Evolutionary conservation across 2,797 vertebrate species (phyloP).

Genomic region (Anolis apletophallus): DNA sequence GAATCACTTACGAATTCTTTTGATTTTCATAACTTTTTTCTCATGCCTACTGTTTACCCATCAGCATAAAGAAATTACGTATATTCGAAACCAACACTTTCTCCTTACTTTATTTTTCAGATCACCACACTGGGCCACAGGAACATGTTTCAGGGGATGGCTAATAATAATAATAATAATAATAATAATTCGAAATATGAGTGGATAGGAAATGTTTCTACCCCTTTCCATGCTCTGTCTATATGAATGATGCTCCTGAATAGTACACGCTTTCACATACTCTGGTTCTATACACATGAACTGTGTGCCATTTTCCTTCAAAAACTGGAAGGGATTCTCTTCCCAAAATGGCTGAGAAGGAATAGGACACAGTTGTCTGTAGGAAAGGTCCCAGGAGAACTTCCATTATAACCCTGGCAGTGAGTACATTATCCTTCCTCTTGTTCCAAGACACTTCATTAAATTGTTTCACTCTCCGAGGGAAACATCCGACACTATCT

Average conservation of each 20-base stretch:
- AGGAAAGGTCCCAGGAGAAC: neutral
- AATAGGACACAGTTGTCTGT: neutral
- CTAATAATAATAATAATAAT: too few relatives aligned
- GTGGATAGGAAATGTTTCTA: neutral
- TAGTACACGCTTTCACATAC: too few relatives aligned
- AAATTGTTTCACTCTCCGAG: constrained; percentile 9
- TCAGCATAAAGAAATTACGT: too few relatives aligned
- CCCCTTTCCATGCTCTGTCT: too few relatives aligned
- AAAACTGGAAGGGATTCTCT: neutral
- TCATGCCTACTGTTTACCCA: too few relatives aligned
- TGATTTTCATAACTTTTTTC: too few relatives aligned
- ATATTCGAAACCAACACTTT: too few relatives aligned
- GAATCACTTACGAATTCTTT: too few relatives aligned
- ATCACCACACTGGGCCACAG: too few relatives aligned
- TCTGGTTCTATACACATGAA: too few relatives aligned
- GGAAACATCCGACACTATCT: constrained; percentile 44
- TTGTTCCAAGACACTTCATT: constrained; percentile 19
- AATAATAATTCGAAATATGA: neutral
- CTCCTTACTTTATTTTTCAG: too few relatives aligned
- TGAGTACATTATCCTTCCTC: constrained; percentile 6
- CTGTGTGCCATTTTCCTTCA: neutral
- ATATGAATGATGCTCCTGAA: neutral
- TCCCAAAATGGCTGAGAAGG: neutral
- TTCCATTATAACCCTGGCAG: neutral
- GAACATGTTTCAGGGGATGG: too few relatives aligned